phyloP scores from a whole-genome alignment of 2,797 vertebrate genomes.

The Ptychobarbus kaznakovi region DNA sequence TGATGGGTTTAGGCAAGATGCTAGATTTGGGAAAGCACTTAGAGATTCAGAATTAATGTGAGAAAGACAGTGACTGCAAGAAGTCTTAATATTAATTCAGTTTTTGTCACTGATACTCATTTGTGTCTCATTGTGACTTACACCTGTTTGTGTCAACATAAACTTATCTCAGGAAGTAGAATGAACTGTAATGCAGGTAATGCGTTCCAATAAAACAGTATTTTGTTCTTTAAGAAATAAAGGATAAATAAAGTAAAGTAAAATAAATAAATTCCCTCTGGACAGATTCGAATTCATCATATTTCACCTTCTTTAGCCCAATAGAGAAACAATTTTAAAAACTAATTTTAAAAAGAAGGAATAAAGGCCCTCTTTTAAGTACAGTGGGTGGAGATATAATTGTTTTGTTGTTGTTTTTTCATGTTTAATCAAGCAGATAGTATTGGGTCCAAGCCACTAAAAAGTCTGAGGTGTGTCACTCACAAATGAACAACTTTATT shows the following conservation, averaged over 20 bases:
- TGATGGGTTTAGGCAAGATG: not conserved
- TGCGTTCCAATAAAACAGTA: not conserved
- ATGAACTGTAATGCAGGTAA: not conserved
- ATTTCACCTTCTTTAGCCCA: conserved; percentile 11
- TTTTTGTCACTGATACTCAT: not conserved
- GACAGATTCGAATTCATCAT: not conserved
- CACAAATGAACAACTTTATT: not conserved
- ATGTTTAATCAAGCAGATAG: not conserved
- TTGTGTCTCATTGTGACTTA: not conserved
- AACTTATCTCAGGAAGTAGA: not conserved
- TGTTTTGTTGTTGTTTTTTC: not conserved
- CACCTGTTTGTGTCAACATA: not conserved
- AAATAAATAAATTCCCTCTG: too few species aligned
- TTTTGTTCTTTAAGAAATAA: conserved; percentile 6
- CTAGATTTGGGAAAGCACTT: conserved; percentile 1
- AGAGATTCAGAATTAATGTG: not conserved
- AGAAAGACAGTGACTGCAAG: not conserved
- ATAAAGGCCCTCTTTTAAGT: not conserved
- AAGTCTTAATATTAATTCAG: not conserved
- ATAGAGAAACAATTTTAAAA: not conserved
- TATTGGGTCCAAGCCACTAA: not conserved
- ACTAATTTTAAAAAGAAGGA: not conserved
- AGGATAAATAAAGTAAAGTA: not conserved
- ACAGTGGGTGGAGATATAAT: not conserved
- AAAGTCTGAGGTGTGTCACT: not conserved